Conservation (phyloP, 2,113 vertebrate species). For the Stigmatopora nigra region DNA sequence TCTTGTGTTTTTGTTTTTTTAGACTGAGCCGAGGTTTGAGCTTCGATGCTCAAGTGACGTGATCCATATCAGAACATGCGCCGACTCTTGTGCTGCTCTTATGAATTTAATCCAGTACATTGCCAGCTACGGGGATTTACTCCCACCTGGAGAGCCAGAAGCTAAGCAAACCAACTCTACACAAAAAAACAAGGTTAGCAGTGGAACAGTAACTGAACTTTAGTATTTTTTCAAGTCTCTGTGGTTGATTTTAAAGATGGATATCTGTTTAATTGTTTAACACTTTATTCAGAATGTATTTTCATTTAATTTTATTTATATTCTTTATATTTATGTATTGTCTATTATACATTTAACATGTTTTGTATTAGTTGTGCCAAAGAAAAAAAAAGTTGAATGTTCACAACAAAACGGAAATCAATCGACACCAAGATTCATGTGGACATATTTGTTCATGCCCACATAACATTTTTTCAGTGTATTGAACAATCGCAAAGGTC, state of each 20-base stretch:
- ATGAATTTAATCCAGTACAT: constrained; percentile 99
- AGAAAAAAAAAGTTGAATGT: no score
- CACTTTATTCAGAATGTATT: no score
- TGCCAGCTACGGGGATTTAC: constrained; percentile 89
- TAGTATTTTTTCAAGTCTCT: background rate
- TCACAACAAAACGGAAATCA: no score
- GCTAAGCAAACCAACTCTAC: constrained; percentile 64
- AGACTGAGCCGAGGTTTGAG: constrained; percentile 88
- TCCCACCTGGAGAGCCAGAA: constrained; percentile 72
- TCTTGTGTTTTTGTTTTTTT: constrained; percentile 5
- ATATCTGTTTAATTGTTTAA: no score
- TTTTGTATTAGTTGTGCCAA: no score
- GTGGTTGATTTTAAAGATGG: no score
- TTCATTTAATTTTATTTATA: no score
- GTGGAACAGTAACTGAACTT: no score
- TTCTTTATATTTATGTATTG: no score
- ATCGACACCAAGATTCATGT: no score
- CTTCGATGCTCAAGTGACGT: constrained; percentile 92
- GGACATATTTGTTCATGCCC: background rate
- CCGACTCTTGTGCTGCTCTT: constrained; percentile 90
- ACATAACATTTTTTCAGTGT: background rate
- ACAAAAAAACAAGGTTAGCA: constrained; percentile 77
- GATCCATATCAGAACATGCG: constrained; percentile 93
- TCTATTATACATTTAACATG: no score
- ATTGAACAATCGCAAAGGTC: background rate